These are phyloP conservation scores for Oreochromis niloticus DNA, from an alignment of 2,113 vertebrate genomes.

Conservation along the genomic window DNA sequence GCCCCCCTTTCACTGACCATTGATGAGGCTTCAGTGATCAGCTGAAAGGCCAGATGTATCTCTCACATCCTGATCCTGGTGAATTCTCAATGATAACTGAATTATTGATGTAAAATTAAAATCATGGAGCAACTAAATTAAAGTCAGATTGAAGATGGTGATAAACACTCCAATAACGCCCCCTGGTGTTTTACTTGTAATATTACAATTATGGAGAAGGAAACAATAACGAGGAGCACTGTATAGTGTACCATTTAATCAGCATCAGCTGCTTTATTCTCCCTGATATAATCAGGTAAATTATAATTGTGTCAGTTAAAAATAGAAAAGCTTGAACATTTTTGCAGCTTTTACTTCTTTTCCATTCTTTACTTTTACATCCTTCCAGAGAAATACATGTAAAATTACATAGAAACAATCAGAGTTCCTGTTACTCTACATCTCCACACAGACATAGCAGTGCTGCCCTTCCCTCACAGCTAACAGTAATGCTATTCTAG, in stretches of 20 bases:
- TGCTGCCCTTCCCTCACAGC: neutral
- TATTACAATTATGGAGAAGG: neutral
- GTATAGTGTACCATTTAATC: neutral
- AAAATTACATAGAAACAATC: neutral
- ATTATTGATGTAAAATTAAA: neutral
- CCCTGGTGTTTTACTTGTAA: neutral
- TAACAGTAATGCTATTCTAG: neutral
- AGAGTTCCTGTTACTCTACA: neutral
- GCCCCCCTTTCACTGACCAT: neutral
- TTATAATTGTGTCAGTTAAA: neutral
- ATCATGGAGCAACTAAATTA: neutral
- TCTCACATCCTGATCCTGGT: neutral
- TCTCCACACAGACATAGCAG: neutral
- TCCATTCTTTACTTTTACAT: neutral
- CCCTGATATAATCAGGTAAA: neutral
- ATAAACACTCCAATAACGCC: neutral
- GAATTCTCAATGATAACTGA: neutral
- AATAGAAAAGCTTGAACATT: neutral
- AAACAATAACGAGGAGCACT: neutral
- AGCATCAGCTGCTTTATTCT: neutral
- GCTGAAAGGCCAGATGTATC: neutral
- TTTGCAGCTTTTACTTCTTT: neutral
- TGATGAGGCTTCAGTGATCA: rapidly evolving
- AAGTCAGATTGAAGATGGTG: neutral
- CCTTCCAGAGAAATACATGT: neutral